Base-by-base conservation (phyloP, 1,140 invertebrate genomes). In the Cherax destructor region DNA sequence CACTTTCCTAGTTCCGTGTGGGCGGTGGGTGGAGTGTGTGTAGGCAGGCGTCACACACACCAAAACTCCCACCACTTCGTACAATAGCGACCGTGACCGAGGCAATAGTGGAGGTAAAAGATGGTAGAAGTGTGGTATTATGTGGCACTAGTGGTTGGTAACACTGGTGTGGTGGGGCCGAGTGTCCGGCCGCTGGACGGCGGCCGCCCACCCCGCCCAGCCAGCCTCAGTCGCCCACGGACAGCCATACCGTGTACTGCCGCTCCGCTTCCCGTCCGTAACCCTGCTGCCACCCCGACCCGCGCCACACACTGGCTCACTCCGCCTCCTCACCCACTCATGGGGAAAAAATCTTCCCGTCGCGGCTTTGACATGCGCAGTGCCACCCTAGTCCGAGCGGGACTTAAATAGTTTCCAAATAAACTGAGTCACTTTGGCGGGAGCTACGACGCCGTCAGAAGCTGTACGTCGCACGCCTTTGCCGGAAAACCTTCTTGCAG, bases 351-450 rank as follows among this genome's bases (percentile, higher is more conserved):
- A 91, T 91, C 88, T 91, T 85, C 30, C 83, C 88, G 83, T 91
- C 83, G 69, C 83, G 41, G 83, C 74, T 79, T 74, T 91, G 88
- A 91, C 88, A 84, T 91, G 88, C 88, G 88, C 88, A 74, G 83
- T 91, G 76, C 74, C 49, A 41, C 83, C 41, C 61, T 85, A 76
- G 49, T 77, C 76, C 74, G 81, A 83, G 81, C 83, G 88, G 88
- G 83, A 91, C 88, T 84, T 91, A 85, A 91, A 91, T 91, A 91
- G 88, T 91, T 91, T 91, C 88, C 88, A 91, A 91, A 91, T 91
- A 91, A 91, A 91, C 88, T 86, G 88, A 91, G 88, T 91, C 88
- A 91, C 83, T 85, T 85, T 65, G 69, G 88, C 88, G 81, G 69
- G 81, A 91, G 88, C 88, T 84, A 78, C 88, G 77, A 91, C 88